Evolutionary conservation across 2,113 vertebrate genomes (phyloP).

Genomic region (Psilopogon haemacephalus): DNA sequence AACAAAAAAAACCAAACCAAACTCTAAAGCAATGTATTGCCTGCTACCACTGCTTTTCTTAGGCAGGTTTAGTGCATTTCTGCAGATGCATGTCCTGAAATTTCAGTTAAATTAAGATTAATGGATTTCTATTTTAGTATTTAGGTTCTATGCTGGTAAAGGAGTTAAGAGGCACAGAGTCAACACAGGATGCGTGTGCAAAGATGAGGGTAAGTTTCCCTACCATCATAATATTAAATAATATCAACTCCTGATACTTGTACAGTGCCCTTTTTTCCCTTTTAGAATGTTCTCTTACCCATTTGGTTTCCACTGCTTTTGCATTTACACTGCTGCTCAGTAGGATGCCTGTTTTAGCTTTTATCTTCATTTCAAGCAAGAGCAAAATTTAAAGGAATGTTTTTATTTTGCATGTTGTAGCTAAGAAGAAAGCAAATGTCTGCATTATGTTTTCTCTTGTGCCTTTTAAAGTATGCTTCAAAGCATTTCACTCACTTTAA

Average conservation of each 20-base stretch:
- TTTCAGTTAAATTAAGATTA: not conserved
- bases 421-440: not conserved
- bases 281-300: not conserved
- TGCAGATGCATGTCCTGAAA: not conserved
- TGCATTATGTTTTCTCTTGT: not conserved
- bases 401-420: not conserved
- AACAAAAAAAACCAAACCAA: not conserved
- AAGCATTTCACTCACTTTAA: not conserved
- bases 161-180: slow-evolving; percentile 96
- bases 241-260: not conserved
- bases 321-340: not conserved
- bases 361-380: not conserved
- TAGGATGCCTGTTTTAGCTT: not conserved
- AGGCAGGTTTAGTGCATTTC: not conserved
- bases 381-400: not conserved
- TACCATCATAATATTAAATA: not conserved
- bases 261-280: slow-evolving; percentile 7
- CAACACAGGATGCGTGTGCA: slow-evolving; percentile 97
- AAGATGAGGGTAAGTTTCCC: slow-evolving; percentile 95
- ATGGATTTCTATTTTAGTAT: slow-evolving; percentile 83
- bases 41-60: not conserved
- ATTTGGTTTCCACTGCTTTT: not conserved
- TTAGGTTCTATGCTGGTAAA: slow-evolving; percentile 99
- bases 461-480: not conserved
- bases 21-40: not conserved